Evolutionary conservation across 2,113 vertebrate genomes (phyloP), one percentile per base, ranked within the genome.

Genomic region (Eretmochelys imbricata): DNA sequence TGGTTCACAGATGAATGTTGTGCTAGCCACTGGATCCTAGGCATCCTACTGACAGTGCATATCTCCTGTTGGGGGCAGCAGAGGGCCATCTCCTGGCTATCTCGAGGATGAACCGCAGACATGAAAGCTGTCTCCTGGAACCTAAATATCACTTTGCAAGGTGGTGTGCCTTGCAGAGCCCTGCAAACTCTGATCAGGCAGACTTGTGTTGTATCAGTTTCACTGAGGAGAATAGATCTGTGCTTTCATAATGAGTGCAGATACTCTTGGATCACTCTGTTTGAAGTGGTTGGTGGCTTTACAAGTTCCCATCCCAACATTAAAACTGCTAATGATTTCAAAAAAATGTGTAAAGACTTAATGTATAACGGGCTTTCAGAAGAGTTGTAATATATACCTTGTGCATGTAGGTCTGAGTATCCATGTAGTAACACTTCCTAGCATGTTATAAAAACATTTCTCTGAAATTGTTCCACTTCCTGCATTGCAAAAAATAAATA

Each of bases 391-490:
- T 91, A 3, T 87, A 51, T 75, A 17, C 51, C 53, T 4, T 50
- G 54, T 76, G 87, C 16, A 16, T 8, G 17, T 20, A 69, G 62
- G 16, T 9, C 59, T 35, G 38, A 72, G 89, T 92, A 92, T 83
- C 50, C 75, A 54, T 78, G 49, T 89, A 48, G 65, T 31, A 53
- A 65, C 6, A 7, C 31, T 88, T 80, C 25, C 38, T 48, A 65
- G 85, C 65, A 25, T 89, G 92, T 95, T 65, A 46, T 91, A 87
- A 42, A 83, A 80, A 79, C 82, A 0, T 89, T 84, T 88, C 92
- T 78, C 55, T 85, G 14, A 89, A 78, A 78, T 89, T 91, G 91
- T 93, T 93, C 38, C 95, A 62, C 92, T 92, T 92, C 65, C 50
- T 88, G 75, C 75, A 83, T 91, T 38, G 85, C 94, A 50, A 94